These are phyloP conservation scores for Phyllopteryx taeniolatus DNA, from an alignment of 2,113 vertebrate genomes.

Conservation along the genomic window DNA sequence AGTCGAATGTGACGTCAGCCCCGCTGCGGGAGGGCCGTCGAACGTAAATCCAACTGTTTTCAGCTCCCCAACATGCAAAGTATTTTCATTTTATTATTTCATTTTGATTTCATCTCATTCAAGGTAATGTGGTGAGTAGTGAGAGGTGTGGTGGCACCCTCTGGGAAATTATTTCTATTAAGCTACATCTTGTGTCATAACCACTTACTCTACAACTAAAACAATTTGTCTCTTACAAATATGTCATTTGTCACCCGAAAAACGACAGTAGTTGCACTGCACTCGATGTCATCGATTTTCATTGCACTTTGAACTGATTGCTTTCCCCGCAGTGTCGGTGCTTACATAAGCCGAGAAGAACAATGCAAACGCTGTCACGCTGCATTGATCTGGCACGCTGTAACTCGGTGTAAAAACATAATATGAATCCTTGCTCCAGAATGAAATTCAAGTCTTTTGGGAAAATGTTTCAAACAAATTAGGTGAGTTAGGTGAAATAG, in stretches of 20 bases:
- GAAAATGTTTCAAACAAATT: not conserved
- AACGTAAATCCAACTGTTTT: too few species aligned
- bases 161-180: too few species aligned
- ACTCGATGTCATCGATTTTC: not conserved
- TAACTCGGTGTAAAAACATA: not conserved
- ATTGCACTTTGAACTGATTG: not conserved
- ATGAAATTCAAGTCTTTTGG: not conserved
- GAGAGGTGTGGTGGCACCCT: too few species aligned
- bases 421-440: not conserved
- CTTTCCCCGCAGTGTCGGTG: not conserved
- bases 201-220: not conserved
- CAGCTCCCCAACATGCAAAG: too few species aligned
- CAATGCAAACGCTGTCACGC: conserved; percentile 5
- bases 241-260: conserved; percentile 20
- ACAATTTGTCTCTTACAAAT: conserved; percentile 1
- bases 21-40: too few species aligned
- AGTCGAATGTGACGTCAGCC: too few species aligned
- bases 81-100: too few species aligned
- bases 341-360: not conserved
- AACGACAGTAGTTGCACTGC: conserved; percentile 13
- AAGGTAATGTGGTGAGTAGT: too few species aligned
- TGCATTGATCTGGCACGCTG: not conserved
- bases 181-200: too few species aligned
- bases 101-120: too few species aligned
- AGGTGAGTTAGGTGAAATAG: not conserved